Conservation (phyloP, 2,113 vertebrate species). For the Labeo catla region DNA sequence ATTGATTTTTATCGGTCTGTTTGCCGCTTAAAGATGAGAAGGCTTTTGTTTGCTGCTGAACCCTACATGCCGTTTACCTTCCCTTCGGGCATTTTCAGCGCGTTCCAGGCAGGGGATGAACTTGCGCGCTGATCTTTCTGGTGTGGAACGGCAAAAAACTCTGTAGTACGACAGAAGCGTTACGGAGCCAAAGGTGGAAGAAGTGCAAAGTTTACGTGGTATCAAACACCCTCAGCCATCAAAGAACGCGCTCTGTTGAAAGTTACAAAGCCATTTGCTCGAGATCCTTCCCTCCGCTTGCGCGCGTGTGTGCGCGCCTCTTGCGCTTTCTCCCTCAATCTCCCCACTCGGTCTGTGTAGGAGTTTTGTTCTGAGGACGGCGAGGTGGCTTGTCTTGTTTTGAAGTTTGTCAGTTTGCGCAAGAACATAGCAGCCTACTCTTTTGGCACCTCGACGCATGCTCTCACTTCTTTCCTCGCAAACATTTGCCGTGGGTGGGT, state of each 20-base stretch:
- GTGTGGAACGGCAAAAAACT: conserved; percentile 60
- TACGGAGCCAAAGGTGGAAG: conserved; percentile 74
- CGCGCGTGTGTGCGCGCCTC: conserved; percentile 42
- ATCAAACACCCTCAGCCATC: conserved; percentile 74
- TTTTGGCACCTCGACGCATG: conserved; percentile 63
- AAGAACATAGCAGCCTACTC: conserved; percentile 65
- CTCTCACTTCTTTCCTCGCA: conserved; percentile 61
- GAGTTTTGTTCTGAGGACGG: conserved; percentile 70
- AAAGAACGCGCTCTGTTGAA: conserved; percentile 69
- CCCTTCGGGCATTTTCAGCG: conserved; percentile 74
- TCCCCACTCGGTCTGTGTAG: conserved; percentile 60
- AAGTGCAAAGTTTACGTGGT: conserved; percentile 68
- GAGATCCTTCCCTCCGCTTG: conserved; percentile 48
- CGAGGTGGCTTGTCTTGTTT: conserved; percentile 67
- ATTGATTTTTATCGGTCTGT: conserved; percentile 79
- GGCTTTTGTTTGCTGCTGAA: conserved; percentile 73
- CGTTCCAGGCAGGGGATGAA: conserved; percentile 55
- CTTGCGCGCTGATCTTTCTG: conserved; percentile 55
- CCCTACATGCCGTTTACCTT: conserved; percentile 74
- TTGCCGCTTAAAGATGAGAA: conserved; percentile 55
- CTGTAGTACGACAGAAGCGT: conserved; percentile 67
- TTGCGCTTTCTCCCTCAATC: conserved; percentile 41
- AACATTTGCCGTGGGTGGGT: conserved; percentile 64
- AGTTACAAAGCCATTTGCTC: conserved; percentile 66
- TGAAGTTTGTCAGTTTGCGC: conserved; percentile 67